Conservation (phyloP, 2,888 invertebrate species). For the Bombyx huttoni region DNA sequence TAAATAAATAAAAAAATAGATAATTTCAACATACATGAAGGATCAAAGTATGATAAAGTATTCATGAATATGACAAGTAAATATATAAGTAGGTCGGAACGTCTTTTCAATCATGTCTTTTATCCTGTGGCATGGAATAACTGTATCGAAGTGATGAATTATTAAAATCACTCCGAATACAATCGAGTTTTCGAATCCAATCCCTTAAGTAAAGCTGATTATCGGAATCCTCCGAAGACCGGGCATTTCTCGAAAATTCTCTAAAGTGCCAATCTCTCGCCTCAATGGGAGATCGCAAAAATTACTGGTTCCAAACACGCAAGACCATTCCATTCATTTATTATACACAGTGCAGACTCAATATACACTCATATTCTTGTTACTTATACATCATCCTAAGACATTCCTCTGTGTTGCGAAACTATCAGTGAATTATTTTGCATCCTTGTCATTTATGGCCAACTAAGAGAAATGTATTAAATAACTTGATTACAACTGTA, state of each 20-base stretch:
- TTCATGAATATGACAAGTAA: conserved; percentile 9
- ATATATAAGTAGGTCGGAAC: conserved; percentile 30
- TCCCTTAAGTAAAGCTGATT: conserved; percentile 70
- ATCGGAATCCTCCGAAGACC: conserved; percentile 51
- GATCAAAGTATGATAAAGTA: conserved; percentile 5
- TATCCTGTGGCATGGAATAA: conserved; percentile 32
- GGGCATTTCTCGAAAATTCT: conserved; percentile 47
- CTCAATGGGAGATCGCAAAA: conserved; percentile 33
- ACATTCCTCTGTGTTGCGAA: conserved; percentile 21
- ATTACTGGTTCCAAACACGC: conserved; percentile 48
- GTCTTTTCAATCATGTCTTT: conserved; percentile 32
- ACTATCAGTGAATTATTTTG: conserved; percentile 44
- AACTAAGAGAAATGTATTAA: conserved; percentile 55
- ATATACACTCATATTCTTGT: conserved; percentile 11
- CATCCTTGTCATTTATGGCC: conserved; percentile 50
- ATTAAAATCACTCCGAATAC: conserved; percentile 66
- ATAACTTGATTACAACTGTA: conserved; percentile 48
- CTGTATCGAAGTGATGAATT: conserved; percentile 55
- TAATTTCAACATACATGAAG: neutral
- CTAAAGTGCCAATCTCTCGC: conserved; percentile 60
- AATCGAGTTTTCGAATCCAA: conserved; percentile 63
- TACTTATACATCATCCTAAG: conserved; percentile 15
- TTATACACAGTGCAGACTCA: conserved; percentile 31
- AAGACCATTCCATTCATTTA: conserved; percentile 38
- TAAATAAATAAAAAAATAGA: neutral